phyloP scores from a whole-genome alignment of 2,797 vertebrate species.

The Zalophus californianus region DNA sequence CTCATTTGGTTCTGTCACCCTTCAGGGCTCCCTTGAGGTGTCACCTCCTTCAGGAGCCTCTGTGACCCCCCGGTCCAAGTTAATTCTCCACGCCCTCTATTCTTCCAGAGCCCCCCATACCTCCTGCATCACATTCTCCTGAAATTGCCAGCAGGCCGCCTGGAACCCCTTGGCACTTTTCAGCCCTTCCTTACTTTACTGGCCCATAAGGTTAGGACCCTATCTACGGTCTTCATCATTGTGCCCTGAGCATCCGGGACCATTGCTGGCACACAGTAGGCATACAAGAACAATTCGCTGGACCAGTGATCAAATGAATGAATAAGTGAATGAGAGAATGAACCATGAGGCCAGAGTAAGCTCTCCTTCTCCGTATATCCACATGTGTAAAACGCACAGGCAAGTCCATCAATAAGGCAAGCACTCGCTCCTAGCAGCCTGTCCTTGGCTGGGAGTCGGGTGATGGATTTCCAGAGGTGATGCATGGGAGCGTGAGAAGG shows the following conservation, averaged over 20 bases:
- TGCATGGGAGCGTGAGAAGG: slow-evolving; percentile 78
- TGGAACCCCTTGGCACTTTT: neutral
- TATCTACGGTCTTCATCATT: neutral
- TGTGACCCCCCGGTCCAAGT: neutral
- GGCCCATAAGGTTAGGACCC: neutral
- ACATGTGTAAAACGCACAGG: slow-evolving; percentile 68
- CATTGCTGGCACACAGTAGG: slow-evolving; percentile 61
- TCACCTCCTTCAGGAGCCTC: neutral
- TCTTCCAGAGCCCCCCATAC: neutral
- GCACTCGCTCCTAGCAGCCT: slow-evolving; percentile 42
- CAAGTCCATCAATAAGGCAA: slow-evolving; percentile 82
- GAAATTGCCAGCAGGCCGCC: neutral
- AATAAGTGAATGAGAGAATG: neutral
- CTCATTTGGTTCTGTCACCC: neutral
- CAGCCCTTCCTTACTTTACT: too few relatives aligned
- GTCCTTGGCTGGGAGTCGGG: slow-evolving; percentile 77
- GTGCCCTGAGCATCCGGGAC: neutral
- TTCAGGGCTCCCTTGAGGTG: neutral
- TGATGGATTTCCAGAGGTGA: slow-evolving; percentile 83
- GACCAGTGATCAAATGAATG: neutral
- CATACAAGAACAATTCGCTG: neutral
- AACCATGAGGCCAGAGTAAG: neutral
- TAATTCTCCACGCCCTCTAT: neutral
- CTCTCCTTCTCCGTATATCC: slow-evolving; percentile 24
- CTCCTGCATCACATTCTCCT: neutral